These are phyloP conservation scores for Ursus arctos DNA, from an alignment of 2,113 vertebrate species.

Conservation along the genomic window DNA sequence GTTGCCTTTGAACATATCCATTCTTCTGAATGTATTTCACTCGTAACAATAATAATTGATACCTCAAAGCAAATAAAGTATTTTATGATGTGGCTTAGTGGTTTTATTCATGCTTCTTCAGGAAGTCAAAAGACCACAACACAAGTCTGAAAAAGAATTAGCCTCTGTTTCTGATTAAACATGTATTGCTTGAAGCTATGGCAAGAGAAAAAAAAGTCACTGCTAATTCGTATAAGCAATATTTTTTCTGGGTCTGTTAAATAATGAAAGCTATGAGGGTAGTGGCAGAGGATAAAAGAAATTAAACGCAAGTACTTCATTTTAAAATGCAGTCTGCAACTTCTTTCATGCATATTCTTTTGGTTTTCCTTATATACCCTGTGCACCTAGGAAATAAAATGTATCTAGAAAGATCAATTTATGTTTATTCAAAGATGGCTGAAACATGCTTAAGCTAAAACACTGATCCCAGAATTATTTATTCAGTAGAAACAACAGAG, in stretches of 20 bases:
- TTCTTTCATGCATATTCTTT: background rate
- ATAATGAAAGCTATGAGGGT: constrained; percentile 33
- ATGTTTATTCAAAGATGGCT: background rate
- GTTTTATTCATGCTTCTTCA: constrained; percentile 76
- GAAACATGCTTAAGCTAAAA: constrained; percentile 14
- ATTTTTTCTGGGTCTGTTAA: constrained; percentile 32
- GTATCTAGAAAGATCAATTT: background rate
- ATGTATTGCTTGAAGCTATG: constrained; percentile 61
- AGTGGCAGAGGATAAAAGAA: constrained; percentile 54
- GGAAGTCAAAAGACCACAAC: constrained; percentile 77
- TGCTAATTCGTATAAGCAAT: constrained; percentile 15
- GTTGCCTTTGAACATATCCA: background rate
- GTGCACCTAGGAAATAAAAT: constrained; percentile 22
- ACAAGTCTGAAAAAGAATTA: constrained; percentile 78
- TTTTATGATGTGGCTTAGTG: constrained; percentile 77
- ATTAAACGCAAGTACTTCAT: background rate
- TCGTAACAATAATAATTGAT: constrained; percentile 69
- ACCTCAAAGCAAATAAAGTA: constrained; percentile 78
- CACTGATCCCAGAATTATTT: background rate
- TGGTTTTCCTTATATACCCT: background rate
- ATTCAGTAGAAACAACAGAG: background rate
- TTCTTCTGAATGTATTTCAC: constrained; percentile 63
- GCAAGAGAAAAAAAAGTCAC: background rate
- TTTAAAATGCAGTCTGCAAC: constrained; percentile 40
- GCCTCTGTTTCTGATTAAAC: constrained; percentile 77